phyloP scores from a whole-genome alignment of 2,888 invertebrate species.

The Drosophila pseudotalamancana region DNA sequence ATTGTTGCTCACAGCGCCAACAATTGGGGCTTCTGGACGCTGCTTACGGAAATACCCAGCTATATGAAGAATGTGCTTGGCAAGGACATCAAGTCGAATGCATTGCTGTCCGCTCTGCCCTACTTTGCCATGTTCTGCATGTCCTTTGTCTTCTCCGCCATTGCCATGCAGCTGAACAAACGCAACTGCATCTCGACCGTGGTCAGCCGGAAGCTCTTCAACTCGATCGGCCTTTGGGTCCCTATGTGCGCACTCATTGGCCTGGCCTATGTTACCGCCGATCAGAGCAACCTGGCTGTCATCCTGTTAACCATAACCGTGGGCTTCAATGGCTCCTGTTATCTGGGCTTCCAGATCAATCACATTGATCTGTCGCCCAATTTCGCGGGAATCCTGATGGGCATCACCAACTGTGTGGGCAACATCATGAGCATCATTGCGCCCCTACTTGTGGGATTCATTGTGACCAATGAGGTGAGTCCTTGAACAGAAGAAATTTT shows the following conservation, averaged over 20 bases:
- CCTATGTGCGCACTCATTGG: slow-evolving; percentile 89
- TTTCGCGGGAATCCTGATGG: slow-evolving; percentile 93
- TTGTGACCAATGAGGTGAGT: slow-evolving; percentile 88
- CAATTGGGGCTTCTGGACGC: slow-evolving; percentile 92
- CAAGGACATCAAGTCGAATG: slow-evolving; percentile 90
- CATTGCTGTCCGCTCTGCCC: slow-evolving; percentile 88
- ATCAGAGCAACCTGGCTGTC: slow-evolving; percentile 86
- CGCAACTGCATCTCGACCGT: slow-evolving; percentile 77
- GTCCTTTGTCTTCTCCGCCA: slow-evolving; percentile 89
- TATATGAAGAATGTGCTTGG: slow-evolving; percentile 90
- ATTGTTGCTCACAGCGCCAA: slow-evolving; percentile 90
- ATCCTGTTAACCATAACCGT: slow-evolving; percentile 89
- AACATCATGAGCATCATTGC: slow-evolving; percentile 92
- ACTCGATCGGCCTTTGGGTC: slow-evolving; percentile 87
- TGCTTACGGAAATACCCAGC: slow-evolving; percentile 92
- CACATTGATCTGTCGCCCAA: slow-evolving; percentile 94
- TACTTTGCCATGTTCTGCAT: slow-evolving; percentile 90
- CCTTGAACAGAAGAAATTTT: neutral
- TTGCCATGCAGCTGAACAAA: slow-evolving; percentile 86
- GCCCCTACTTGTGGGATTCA: slow-evolving; percentile 89
- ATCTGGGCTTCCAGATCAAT: slow-evolving; percentile 91
- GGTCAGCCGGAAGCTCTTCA: slow-evolving; percentile 85
- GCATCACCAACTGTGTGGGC: slow-evolving; percentile 91
- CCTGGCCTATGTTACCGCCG: slow-evolving; percentile 85
- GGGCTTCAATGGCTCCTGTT: slow-evolving; percentile 90